Percentiles rank a stretch among this genome's conserved stretches.
Conservation (phyloP, 2,888 invertebrate genomes). For the Alcis repandata region DNA sequence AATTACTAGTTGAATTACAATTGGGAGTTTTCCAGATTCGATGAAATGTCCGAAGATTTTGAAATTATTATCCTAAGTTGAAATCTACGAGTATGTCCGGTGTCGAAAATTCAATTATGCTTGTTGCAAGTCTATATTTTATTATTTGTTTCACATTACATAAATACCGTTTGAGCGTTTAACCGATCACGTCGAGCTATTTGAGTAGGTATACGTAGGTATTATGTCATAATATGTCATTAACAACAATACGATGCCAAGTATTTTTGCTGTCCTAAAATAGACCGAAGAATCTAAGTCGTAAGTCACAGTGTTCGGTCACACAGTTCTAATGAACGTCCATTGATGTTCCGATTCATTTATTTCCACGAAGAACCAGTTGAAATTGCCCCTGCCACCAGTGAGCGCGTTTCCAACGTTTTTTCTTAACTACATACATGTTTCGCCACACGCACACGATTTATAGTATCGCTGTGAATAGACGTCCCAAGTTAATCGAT, state of each 20-base stretch:
- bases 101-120: no score
- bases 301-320: conserved; percentile 40
- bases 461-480: conserved; percentile 3
- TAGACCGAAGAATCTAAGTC: conserved; percentile 34
- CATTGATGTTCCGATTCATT: conserved; percentile 41
- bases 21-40: no score
- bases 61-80: no score
- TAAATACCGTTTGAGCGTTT: conserved; percentile 12
- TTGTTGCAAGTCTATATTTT: no score
- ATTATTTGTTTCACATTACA: conserved; percentile 5
- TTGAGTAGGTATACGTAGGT: conserved; percentile 33
- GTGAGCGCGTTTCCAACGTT: conserved; percentile 21
- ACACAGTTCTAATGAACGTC: conserved; percentile 26
- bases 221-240: conserved; percentile 50
- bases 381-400: conserved; percentile 25
- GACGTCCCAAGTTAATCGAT: not conserved
- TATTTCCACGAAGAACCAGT: conserved; percentile 39
- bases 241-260: conserved; percentile 50
- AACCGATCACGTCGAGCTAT: conserved; percentile 34
- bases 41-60: no score
- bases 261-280: conserved; percentile 39
- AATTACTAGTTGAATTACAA: no score
- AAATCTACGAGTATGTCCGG: no score
- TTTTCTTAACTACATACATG: not conserved
- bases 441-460: not conserved